Evolutionary conservation across 2,797 vertebrate genomes (phyloP).

Genomic region (Cottoperca gobio): DNA sequence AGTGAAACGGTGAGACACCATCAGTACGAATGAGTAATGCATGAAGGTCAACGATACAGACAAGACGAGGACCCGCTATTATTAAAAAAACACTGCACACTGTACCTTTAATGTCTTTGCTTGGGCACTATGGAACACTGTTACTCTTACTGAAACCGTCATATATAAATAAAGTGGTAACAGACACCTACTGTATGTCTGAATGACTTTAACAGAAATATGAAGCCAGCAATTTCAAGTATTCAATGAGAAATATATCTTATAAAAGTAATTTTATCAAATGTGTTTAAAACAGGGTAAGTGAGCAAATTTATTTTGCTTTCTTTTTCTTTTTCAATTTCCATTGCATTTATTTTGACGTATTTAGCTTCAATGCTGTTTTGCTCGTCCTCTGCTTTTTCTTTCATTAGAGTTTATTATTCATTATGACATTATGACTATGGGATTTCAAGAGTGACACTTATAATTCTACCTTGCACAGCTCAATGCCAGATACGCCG

Average conservation of each 20-base stretch:
- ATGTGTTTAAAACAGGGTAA: not conserved
- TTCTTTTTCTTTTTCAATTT: slow-evolving; percentile 1
- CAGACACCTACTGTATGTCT: fast-evolving
- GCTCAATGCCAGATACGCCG: not conserved
- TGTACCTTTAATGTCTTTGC: not conserved
- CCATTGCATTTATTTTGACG: slow-evolving; percentile 1
- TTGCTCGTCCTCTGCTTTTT: not conserved
- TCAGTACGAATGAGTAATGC: not conserved
- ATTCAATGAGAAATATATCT: not conserved
- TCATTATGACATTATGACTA: slow-evolving; percentile 18
- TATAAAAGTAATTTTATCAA: not conserved
- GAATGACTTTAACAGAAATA: not conserved
- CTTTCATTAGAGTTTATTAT: slow-evolving; percentile 14
- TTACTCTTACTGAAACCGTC: not conserved
- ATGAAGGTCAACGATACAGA: fast-evolving
- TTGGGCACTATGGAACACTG: not conserved
- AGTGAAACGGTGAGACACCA: not conserved
- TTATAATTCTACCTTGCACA: slow-evolving; percentile 5
- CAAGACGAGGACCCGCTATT: fast-evolving
- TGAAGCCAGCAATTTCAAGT: too few relatives aligned
- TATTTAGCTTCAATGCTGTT: slow-evolving; percentile 8
- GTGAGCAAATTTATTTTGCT: slow-evolving; percentile 10
- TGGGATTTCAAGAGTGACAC: slow-evolving; percentile 18
- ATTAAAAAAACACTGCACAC: not conserved
- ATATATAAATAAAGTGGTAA: not conserved